These are phyloP conservation scores for Stegastes partitus DNA, from an alignment of 2,113 vertebrate genomes.

Conservation along the genomic window DNA sequence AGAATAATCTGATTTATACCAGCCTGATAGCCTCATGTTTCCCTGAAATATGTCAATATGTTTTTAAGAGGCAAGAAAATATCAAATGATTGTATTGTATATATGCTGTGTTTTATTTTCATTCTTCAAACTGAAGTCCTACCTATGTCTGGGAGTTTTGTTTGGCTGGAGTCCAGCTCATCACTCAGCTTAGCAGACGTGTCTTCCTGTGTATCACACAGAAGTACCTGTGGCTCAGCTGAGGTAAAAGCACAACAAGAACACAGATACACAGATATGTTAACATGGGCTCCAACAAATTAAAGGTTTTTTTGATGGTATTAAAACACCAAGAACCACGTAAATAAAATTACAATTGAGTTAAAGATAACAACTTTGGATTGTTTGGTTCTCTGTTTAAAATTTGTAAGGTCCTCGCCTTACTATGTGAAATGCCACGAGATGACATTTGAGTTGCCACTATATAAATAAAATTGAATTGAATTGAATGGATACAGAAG, in stretches of 20 bases:
- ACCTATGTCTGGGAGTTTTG: constrained; percentile 49
- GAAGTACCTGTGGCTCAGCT: neutral
- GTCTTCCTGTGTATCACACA: constrained; percentile 1
- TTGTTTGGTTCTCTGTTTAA: too few relatives aligned
- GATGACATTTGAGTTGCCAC: too few relatives aligned
- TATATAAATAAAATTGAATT: too few relatives aligned
- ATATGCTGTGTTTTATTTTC: neutral
- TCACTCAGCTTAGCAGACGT: constrained; percentile 54
- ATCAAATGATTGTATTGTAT: neutral
- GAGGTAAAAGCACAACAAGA: neutral
- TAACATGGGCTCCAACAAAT: too few relatives aligned
- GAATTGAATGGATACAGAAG: too few relatives aligned
- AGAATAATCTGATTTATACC: too few relatives aligned
- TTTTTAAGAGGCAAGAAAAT: too few relatives aligned
- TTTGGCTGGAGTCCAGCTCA: constrained; percentile 58
- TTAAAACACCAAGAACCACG: neutral
- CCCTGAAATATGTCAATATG: neutral
- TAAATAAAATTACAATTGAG: neutral
- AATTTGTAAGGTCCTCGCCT: too few relatives aligned
- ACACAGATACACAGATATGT: neutral
- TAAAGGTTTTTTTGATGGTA: too few relatives aligned
- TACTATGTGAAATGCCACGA: too few relatives aligned
- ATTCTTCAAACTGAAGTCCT: neutral
- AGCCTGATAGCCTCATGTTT: neutral
- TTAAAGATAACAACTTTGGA: too few relatives aligned